Evolutionary conservation across 2,797 vertebrate genomes (phyloP), one percentile per base, ranked within the genome.

Genomic region (Rhyacichthys aspro): DNA sequence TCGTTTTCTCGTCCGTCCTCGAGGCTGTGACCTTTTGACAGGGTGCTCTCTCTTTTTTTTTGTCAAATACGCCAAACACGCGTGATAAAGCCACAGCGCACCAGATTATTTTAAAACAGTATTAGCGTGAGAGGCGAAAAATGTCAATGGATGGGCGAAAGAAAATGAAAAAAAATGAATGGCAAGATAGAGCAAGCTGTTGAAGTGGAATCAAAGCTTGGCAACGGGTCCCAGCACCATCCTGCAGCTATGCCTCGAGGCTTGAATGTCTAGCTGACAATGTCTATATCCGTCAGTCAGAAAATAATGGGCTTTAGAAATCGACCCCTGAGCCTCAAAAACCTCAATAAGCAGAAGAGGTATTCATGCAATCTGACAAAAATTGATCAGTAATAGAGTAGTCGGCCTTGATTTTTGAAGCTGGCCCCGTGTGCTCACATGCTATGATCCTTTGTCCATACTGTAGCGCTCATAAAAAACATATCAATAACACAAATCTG

Each of bases 281-380:
- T 70, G 80, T 85, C 87, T 86, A 78, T 87, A 84, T 88, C 81
- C 61, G 52, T 86, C 88, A 83, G 70, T 76, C 73, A 72, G 71
- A 71, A 87, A 88, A 86, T 86, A 86, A 88, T 87, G 84, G 83
- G 80, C 76, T 86, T 84, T 74, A 71, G 70, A 86, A 79, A 81
- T 85, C 82, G 74, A 81, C 74, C 72, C 63, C 53, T 42, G 62
- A 1, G 44, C 81, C 67, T 79, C 64, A 52, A 87, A 42, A 85
- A 80, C 62, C 72, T 78, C 74, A 78, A 82, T 82, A 81, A 78
- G 71, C 62, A 59, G 8, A 64, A 55, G 55, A 62, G 46, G 49
- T 76, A 76, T 84, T 80, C 64, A 80, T 73, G 72, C 75, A 67
- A 55, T 76, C 70, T 80, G 78, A 79, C 76, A 78, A 82, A 78